Evolutionary conservation across 2,888 invertebrate genomes (phyloP).

Genomic region (Melitaea athalia): DNA sequence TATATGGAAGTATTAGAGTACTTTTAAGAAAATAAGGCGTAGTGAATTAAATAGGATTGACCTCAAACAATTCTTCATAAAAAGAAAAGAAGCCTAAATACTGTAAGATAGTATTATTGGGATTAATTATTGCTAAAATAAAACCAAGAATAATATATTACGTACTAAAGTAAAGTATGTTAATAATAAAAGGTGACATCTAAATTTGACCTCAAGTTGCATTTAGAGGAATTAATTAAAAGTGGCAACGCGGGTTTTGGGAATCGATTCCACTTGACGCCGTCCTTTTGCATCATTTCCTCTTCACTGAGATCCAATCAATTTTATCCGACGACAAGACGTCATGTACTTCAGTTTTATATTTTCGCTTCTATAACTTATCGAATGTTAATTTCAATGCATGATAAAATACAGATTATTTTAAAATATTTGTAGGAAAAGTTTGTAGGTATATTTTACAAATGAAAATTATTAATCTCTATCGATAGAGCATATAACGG

Average conservation of each 20-base stretch:
- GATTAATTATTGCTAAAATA: too few relatives aligned
- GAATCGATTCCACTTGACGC: constrained; percentile 43
- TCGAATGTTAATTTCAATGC: not conserved
- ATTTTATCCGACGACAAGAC: constrained; percentile 48
- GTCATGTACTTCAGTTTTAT: constrained; percentile 31
- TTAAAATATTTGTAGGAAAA: not conserved
- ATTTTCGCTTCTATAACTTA: constrained; percentile 24
- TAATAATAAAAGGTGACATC: not conserved
- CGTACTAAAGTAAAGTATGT: not conserved
- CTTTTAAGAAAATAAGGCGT: too few relatives aligned
- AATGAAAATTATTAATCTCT: too few relatives aligned
- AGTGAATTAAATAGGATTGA: too few relatives aligned
- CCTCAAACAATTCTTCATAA: too few relatives aligned
- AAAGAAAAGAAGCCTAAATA: too few relatives aligned
- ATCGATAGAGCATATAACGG: too few relatives aligned
- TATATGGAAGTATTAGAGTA: too few relatives aligned
- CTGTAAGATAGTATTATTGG: too few relatives aligned
- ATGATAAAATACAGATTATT: not conserved
- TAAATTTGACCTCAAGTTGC: constrained; percentile 21
- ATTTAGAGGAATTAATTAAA: constrained; percentile 36
- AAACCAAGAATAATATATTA: too few relatives aligned
- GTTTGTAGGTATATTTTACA: too few relatives aligned
- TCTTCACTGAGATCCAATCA: constrained; percentile 63
- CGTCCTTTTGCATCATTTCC: constrained; percentile 64
- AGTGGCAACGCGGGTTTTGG: constrained; percentile 33